Evolutionary conservation across 2,113 vertebrate species (phyloP), one percentile per base, ranked within the genome.

Genomic region (Aegypius monachus): DNA sequence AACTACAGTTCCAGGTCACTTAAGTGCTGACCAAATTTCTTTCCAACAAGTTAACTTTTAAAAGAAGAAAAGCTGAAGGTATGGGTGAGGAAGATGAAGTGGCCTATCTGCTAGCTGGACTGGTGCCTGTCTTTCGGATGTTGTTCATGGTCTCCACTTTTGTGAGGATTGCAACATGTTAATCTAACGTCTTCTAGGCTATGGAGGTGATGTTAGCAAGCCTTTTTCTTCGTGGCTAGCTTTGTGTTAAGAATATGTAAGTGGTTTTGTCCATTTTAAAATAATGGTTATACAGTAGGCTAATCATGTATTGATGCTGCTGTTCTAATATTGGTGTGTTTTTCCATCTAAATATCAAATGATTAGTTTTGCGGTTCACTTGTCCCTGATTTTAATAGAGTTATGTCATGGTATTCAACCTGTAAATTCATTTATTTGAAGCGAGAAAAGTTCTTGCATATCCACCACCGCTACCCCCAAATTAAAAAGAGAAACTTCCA

Each of bases 371-470:
- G 42, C 14, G 16, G 19, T 53, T 71, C 14, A 16, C 23, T 85
- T 48, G 22, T 42, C 31, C 8, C 7, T 10, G 26, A 20, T 48
- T 53, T 42, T 29, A 38, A 13, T 45, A 36, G 34, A 13, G 16
- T 43, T 40, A 13, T 5, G 26, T 61, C 16, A 22, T 34, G 23
- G 11, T 42, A 25, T 47, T 85, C 26, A 65, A 75, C 18, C 19
- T 42, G 17, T 47, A 22, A 31, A 26, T 52, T 36, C 5, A 27
- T 61, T 38, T 86, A 18, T 73, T 47, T 77, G 67, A 27, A 72
- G 14, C 18, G 45, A 45, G 50, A 7, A 20, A 65, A 26, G 4
- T n/a, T 79, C 36, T 63, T 32, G 15, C 1, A 0, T 29, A 3
- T 50, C 32, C 10, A 47, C 26, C 6, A 9, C 31, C 5, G 1